Evolutionary conservation across 2,113 vertebrate species (phyloP).

Genomic region (Pungitius pungitius): DNA sequence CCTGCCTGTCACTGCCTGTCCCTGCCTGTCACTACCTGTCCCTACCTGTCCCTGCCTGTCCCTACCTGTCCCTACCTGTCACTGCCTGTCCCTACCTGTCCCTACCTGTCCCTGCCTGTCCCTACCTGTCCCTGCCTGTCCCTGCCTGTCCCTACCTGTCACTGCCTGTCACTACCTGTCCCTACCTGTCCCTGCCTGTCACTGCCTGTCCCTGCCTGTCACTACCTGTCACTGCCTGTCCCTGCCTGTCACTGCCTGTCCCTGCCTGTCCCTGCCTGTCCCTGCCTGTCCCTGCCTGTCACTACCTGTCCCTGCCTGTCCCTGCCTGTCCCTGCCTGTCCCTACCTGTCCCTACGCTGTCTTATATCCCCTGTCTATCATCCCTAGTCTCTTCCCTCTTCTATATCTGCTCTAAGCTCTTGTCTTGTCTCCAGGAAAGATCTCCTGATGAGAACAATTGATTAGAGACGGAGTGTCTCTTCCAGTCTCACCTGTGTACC

Average conservation of each 20-base stretch:
- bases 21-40: slow-evolving; percentile 60
- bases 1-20: slow-evolving; percentile 55
- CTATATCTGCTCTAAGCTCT: neutral
- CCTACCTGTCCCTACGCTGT: neutral
- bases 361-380: neutral
- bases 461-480: neutral
- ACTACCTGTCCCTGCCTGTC: slow-evolving; percentile 86
- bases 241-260: neutral
- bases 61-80: neutral
- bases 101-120: slow-evolving; percentile 58
- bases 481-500: neutral
- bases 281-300: neutral
- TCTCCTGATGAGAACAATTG: neutral
- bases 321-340: slow-evolving; percentile 57
- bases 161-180: no score
- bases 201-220: neutral
- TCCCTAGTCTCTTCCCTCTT: neutral
- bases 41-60: neutral
- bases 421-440: neutral
- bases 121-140: neutral
- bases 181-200: neutral
- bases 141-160: neutral
- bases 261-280: neutral
- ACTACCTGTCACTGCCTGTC: neutral
- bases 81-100: slow-evolving; percentile 85